Evolutionary conservation across 53 echinoderm and acorn worm genomes (phyloP), one percentile per base, ranked within the genome.

Genomic region (Patiria pectinifera): DNA sequence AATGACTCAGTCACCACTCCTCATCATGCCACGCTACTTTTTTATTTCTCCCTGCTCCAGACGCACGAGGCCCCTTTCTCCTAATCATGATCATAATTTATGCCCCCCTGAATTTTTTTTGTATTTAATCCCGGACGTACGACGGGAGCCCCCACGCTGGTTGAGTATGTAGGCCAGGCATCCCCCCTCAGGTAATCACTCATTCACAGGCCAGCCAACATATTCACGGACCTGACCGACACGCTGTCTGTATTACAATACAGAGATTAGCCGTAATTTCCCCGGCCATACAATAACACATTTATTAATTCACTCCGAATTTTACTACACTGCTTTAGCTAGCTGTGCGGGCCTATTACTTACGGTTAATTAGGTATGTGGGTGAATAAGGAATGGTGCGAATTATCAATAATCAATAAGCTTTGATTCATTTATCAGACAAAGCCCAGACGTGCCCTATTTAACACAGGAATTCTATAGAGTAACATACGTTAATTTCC

Each of bases 51-150:
- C 18, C 35, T 78, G 59, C 48, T 22, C 18, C 61, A 88, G 88
- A 88, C 61, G 59, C 59, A 78, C n/a, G 86, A 53, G 76, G 75
- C 76, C 59, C 77, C 80, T 63, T 59, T 66, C 53, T 53, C 8
- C 81, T 80, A 80, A 66, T 81, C 80, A 80, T 90, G 69, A 81
- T 22, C 90, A 90, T 90, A 90, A 90, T 90, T 90, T 90, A 90
- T 90, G 80, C 90, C 90, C 87, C 35, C 59, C 88, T 88, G 88
- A 88, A 88, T 88, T 53, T 77, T 78, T 23, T 77, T 60, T 44
- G 35, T n/a, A n/a, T 53, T 53, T 8, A 53, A 53, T 4, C 14
- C 0, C 71, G 16, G 70, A 11, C 48, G 35, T 35, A 35, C 35
- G 19, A 47, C 72, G 43, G 48, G 69, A 63, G 21, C 45, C 26